Evolutionary conservation across 2,113 vertebrate genomes (phyloP).

Genomic region (Heloderma charlesbogerti): DNA sequence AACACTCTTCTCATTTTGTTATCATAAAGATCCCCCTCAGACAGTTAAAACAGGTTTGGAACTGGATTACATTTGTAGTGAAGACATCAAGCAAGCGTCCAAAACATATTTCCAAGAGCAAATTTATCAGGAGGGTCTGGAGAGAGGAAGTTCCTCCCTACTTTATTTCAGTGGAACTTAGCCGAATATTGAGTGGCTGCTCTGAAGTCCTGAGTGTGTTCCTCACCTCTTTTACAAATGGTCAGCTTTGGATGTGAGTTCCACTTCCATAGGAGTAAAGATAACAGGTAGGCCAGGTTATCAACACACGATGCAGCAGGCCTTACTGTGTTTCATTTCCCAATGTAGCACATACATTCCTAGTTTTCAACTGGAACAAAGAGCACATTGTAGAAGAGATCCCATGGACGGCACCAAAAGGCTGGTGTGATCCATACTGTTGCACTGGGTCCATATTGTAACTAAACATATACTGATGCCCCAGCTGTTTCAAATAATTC

Average conservation of each 20-base stretch:
- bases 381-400: not conserved
- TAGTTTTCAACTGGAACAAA: not conserved
- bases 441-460: not conserved
- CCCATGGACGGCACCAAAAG: not conserved
- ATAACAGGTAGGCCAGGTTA: not conserved
- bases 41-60: not conserved
- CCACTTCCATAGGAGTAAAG: too few relatives aligned
- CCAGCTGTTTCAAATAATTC: not conserved
- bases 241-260: not conserved
- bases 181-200: too few relatives aligned
- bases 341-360: not conserved
- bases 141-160: too few relatives aligned
- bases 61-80: too few relatives aligned
- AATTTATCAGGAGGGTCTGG: too few relatives aligned
- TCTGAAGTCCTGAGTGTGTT: not conserved
- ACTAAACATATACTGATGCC: not conserved
- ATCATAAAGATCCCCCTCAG: too few relatives aligned
- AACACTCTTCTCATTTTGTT: too few relatives aligned
- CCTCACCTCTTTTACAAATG: not conserved
- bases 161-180: too few relatives aligned
- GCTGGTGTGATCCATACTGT: not conserved
- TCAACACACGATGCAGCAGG: not conserved
- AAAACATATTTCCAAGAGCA: too few relatives aligned
- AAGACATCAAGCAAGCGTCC: too few relatives aligned
- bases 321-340: not conserved